Evolutionary conservation across 2,888 invertebrate genomes (phyloP).

Genomic region (Epistrophe grossulariae): DNA sequence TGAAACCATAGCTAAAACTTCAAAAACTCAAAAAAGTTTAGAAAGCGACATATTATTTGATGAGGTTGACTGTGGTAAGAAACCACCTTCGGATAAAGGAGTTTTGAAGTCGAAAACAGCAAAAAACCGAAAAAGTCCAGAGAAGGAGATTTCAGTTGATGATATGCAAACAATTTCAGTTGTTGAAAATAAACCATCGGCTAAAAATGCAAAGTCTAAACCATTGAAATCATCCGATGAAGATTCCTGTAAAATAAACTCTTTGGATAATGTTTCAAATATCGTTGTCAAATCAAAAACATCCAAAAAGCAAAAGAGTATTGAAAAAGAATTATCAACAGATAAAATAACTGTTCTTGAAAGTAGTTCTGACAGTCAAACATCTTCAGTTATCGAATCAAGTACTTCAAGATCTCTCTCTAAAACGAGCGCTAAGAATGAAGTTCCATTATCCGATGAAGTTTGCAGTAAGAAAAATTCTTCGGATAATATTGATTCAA

Average conservation of each 20-base stretch:
- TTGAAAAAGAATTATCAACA: background rate
- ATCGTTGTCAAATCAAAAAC: background rate
- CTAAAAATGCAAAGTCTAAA: conserved; percentile 6
- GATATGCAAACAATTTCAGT: background rate
- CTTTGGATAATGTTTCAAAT: background rate
- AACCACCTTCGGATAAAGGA: background rate
- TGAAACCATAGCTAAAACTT: background rate
- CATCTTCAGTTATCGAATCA: background rate
- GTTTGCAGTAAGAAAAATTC: background rate
- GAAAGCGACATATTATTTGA: background rate
- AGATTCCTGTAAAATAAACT: background rate
- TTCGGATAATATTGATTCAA: background rate
- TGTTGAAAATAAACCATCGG: background rate
- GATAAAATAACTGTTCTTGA: background rate
- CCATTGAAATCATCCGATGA: background rate
- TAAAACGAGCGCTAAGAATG: background rate
- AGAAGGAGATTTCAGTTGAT: conserved; percentile 3
- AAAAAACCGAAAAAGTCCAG: conserved; percentile 1
- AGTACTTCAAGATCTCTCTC: background rate
- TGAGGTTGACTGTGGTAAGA: conserved; percentile 22
- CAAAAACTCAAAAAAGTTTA: background rate
- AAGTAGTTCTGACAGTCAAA: conserved; percentile 12
- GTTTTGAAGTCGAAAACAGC: background rate
- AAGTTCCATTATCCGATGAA: background rate
- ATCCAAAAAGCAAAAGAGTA: background rate